Evolutionary conservation across 2,888 invertebrate genomes (phyloP).

Genomic region (Lasioglossum calceatum): DNA sequence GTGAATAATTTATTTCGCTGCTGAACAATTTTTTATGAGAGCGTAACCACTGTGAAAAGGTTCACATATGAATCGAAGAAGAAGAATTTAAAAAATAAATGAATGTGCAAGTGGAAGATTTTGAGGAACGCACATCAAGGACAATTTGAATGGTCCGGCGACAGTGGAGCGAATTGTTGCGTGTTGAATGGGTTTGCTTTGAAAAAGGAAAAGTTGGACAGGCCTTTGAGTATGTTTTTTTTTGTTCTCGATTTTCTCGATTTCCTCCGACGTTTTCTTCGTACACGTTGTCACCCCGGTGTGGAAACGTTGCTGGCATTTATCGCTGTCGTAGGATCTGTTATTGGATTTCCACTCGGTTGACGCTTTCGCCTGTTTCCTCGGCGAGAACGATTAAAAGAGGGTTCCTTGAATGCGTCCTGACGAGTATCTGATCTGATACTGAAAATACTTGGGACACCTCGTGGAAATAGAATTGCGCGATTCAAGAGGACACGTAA

Average conservation of each 20-base stretch:
- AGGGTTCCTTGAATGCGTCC: conserved; percentile 53
- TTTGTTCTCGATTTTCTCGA: conserved; percentile 1
- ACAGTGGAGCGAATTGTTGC: neutral
- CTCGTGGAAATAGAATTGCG: conserved; percentile 26
- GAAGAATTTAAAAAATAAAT: neutral
- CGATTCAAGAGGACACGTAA: conserved; percentile 45
- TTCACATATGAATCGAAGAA: neutral
- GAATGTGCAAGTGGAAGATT: neutral
- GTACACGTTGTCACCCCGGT: neutral
- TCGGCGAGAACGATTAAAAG: conserved; percentile 58
- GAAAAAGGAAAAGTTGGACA: neutral
- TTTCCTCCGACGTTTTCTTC: neutral
- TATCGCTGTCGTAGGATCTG: conserved; percentile 56
- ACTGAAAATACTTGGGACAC: conserved; percentile 48
- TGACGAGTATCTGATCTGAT: conserved; percentile 61
- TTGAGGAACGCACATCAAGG: neutral
- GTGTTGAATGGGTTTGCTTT: neutral
- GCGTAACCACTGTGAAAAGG: neutral
- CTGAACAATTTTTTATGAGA: neutral
- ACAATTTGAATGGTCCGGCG: neutral
- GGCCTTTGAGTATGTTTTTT: neutral
- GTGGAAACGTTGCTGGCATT: conserved; percentile 33
- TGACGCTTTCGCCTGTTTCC: conserved; percentile 62
- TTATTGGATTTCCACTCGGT: conserved; percentile 75
- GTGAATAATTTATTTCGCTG: neutral